A percentile compares a stretch with the other conserved stretches of the same genome.
These are phyloP conservation scores for Ceratitis capitata DNA, from an alignment of 1,140 invertebrate species.

Conservation along the genomic window DNA sequence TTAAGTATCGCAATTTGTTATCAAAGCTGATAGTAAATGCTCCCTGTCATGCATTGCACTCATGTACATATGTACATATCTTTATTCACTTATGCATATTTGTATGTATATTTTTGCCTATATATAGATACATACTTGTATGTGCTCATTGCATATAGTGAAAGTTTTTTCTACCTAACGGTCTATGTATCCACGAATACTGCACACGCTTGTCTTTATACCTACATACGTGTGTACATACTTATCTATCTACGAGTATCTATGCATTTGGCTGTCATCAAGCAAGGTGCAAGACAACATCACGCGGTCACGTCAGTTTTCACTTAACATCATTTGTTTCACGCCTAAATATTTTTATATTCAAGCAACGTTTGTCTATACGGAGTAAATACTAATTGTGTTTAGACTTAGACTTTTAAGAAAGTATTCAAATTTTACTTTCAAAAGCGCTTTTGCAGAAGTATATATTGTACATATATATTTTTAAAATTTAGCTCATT, in stretches of 20 bases:
- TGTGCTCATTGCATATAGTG: background rate
- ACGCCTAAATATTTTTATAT: background rate
- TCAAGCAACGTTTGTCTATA: background rate
- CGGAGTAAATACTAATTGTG: background rate
- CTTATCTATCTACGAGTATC: too few relatives aligned
- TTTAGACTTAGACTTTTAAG: background rate
- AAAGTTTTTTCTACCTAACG: slow-evolving; percentile 32
- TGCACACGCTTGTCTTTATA: background rate
- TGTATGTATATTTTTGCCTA: background rate
- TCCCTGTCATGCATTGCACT: background rate
- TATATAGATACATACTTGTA: background rate
- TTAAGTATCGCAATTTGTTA: background rate
- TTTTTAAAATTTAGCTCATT: too few relatives aligned
- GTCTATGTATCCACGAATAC: slow-evolving; percentile 3
- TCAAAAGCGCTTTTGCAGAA: too few relatives aligned
- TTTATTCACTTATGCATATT: background rate
- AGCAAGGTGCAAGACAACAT: background rate
- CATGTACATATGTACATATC: background rate
- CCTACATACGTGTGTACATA: too few relatives aligned
- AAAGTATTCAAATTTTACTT: slow-evolving; percentile 10
- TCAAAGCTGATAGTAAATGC: background rate
- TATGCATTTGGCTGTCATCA: slow-evolving; percentile 30
- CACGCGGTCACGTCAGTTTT: slow-evolving; percentile 30
- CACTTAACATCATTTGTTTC: slow-evolving; percentile 18
- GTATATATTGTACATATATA: too few relatives aligned